Evolutionary conservation across 2,888 invertebrate species (phyloP), one percentile per base, ranked within the genome.

Genomic region (Tetragonisca angustula): DNA sequence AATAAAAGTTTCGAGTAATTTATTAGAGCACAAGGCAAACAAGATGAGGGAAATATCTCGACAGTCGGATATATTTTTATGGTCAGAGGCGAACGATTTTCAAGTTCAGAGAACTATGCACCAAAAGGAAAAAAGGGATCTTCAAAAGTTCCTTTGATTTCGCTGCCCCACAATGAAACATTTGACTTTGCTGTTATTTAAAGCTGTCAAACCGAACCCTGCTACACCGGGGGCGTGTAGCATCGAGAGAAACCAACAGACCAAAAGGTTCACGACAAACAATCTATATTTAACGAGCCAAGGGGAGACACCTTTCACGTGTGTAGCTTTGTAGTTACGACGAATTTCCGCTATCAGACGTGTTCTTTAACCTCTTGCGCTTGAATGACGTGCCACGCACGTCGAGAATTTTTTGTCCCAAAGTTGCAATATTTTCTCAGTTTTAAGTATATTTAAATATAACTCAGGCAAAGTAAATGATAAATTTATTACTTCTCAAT

Each of bases 131-230:
- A n/a, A 68, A 68, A 52, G 78, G 32, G 69, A 69, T 32, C 56
- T 83, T 72, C 54, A 19, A 52, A 56, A 61, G 52, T 32, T 68
- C 52, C 80, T 84, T 77, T 83, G 85, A 81, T 64, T 62, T 15
- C 52, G 36, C 24, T 56, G 17, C 49, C 19, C 50, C 49, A 79
- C 72, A 78, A 85, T 71, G 81, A 81, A 85, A 76, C 71, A 74
- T 79, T 85, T 62, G 65, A 62, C 43, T 43, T 9, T n/a, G 27
- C 32, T 67, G 74, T 82, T 80, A 77, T 81, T 84, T 52, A 73
- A 81, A 84, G 65, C 85, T 85, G 85, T 85, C 85, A 81, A 85
- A 85, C 76, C 56, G 75, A 50, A 69, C 50, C 64, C 72, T 36
- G 52, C 69, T 27, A 27, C 32, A 32, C 32, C 32, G 32, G 32